phyloP scores from a whole-genome alignment of 2,888 invertebrate genomes.

The Chesias legatella region DNA sequence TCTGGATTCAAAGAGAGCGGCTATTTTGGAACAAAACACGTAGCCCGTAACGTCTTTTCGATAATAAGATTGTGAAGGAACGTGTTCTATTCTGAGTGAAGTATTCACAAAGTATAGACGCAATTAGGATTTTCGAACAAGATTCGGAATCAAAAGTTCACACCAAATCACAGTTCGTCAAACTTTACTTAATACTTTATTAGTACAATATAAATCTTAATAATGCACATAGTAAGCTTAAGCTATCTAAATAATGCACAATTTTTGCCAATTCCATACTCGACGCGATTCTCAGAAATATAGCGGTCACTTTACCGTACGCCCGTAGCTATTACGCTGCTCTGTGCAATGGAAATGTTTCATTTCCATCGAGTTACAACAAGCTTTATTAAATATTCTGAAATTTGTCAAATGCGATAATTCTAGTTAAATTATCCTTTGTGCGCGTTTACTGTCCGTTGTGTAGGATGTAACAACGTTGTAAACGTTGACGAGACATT shows the following conservation, averaged over 20 bases:
- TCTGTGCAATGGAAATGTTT: conserved; percentile 7
- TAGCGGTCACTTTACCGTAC: conserved; percentile 16
- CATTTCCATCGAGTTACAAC: conserved; percentile 9
- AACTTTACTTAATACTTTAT: too few species aligned
- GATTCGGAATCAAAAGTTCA: conserved; percentile 4
- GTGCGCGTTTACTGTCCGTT: conserved; percentile 18
- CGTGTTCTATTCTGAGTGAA: conserved; percentile 39
- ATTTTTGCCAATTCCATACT: neutral
- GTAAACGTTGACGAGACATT: conserved; percentile 40
- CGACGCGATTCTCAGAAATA: conserved; percentile 15
- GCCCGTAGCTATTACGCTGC: neutral
- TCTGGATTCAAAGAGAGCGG: conserved; percentile 37
- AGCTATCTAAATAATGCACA: too few species aligned
- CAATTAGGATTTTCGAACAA: conserved; percentile 12
- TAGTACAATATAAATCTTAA: too few species aligned
- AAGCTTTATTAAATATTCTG: conserved; percentile 6
- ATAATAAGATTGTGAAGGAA: conserved; percentile 51
- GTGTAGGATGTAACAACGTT: conserved; percentile 32
- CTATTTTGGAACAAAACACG: conserved; percentile 48
- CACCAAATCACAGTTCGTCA: conserved; percentile 6
- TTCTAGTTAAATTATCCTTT: conserved; percentile 11
- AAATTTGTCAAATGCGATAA: conserved; percentile 6
- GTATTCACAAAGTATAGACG: conserved; percentile 34
- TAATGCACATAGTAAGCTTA: too few species aligned
- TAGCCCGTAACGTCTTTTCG: conserved; percentile 52